Conservation (phyloP, 2,888 invertebrate species). For the Lithophane semibrunnea region DNA sequence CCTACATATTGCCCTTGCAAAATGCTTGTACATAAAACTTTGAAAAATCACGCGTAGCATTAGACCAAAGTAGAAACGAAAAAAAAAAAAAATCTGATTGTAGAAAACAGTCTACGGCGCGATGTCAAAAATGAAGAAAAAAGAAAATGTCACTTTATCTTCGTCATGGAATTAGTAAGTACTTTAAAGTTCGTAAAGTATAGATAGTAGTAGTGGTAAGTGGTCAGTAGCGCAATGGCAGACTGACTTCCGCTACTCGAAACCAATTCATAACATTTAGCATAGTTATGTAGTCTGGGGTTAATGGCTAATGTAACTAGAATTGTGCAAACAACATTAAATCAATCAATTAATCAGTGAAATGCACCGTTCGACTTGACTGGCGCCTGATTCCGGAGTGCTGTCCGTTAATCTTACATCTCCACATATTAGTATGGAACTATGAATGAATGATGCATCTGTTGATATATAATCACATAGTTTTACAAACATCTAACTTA, state of each 20-base stretch:
- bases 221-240: background rate
- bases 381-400: slow-evolving; percentile 1
- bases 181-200: background rate
- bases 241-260: too few species aligned
- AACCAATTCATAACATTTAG: background rate
- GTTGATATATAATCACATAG: slow-evolving; percentile 39
- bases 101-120: background rate
- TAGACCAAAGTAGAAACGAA: background rate
- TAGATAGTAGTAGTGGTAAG: background rate
- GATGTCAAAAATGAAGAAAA: background rate
- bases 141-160: background rate
- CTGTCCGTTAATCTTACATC: background rate
- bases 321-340: slow-evolving; percentile 20
- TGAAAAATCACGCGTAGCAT: background rate
- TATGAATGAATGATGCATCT: slow-evolving; percentile 36
- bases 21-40: background rate
- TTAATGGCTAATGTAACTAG: slow-evolving; percentile 2
- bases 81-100: background rate
- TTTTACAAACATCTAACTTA: slow-evolving; percentile 24
- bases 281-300: background rate
- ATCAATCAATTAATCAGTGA: slow-evolving; percentile 17
- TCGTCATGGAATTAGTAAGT: background rate
- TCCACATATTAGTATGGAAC: slow-evolving; percentile 8
- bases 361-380: slow-evolving; percentile 12
- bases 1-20: background rate